A percentile compares a stretch with the other conserved stretches of the same genome.
Evolutionary conservation across 53 echinoderm and acorn worm species (phyloP).

Genomic region (Arbacia lixula): DNA sequence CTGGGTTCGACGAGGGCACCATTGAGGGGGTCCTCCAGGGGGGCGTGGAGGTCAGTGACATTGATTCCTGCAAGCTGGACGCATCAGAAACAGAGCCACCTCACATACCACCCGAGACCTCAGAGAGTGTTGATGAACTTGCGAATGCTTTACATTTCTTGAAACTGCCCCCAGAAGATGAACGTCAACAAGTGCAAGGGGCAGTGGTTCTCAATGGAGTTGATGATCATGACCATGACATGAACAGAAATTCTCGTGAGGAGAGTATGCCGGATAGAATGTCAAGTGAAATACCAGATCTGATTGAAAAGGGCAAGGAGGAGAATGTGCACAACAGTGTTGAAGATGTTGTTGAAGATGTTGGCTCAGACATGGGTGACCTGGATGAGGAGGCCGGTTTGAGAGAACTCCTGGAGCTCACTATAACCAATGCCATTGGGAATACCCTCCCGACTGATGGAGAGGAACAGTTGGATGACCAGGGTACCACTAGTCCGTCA

Average conservation of each 20-base stretch:
- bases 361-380: slow-evolving; percentile 19
- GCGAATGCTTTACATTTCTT: background rate
- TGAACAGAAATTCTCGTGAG: too few relatives aligned
- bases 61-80: background rate
- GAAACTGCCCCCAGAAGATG: background rate
- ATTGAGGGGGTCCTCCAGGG: slow-evolving; percentile 30
- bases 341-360: background rate
- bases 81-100: background rate
- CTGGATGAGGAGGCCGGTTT: slow-evolving; percentile 50
- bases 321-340: too few relatives aligned
- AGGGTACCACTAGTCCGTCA: background rate
- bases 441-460: background rate
- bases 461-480: background rate
- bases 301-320: too few relatives aligned
- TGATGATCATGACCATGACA: too few relatives aligned
- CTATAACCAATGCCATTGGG: background rate
- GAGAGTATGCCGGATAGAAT: too few relatives aligned
- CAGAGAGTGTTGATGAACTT: background rate
- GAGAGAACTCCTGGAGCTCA: slow-evolving; percentile 38
- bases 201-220: background rate
- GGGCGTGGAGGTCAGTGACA: background rate
- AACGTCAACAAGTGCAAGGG: background rate
- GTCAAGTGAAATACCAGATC: background rate
- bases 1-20: slow-evolving; percentile 70
- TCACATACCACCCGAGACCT: too few relatives aligned